Conservation (phyloP, 2,797 vertebrate species). For the Furcifer pardalis region DNA sequence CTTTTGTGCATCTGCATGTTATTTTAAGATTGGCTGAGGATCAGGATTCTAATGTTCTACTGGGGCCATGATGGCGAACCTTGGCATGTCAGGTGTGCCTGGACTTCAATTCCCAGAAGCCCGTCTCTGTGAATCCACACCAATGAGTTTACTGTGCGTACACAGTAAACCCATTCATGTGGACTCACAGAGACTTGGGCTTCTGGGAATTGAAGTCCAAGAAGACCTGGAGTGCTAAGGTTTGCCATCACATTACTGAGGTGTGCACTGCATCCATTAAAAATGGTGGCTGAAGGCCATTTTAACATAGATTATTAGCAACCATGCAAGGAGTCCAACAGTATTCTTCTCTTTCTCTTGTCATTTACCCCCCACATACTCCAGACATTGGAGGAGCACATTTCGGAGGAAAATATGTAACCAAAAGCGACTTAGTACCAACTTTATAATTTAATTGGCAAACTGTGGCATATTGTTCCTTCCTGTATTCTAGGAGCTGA, state of each 20-base stretch:
- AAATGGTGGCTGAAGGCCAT: background rate
- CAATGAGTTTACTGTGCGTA: too few relatives aligned
- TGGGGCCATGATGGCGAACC: too few relatives aligned
- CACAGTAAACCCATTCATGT: too few relatives aligned
- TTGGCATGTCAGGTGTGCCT: too few relatives aligned
- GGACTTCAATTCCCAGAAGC: too few relatives aligned
- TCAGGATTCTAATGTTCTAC: background rate
- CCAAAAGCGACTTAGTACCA: background rate
- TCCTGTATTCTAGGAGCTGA: constrained; percentile 64
- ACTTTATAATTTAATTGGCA: background rate
- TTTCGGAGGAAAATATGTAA: background rate
- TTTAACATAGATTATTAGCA: background rate
- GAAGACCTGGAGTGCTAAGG: too few relatives aligned
- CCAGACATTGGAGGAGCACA: background rate
- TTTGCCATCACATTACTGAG: too few relatives aligned
- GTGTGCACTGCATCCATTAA: background rate
- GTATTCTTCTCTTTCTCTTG: background rate
- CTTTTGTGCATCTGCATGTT: background rate
- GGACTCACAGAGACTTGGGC: too few relatives aligned
- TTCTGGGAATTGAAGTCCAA: too few relatives aligned
- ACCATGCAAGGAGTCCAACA: background rate
- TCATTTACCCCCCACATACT: too few relatives aligned
- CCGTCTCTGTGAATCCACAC: too few relatives aligned
- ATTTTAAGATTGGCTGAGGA: background rate
- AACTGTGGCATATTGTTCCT: background rate